A percentile compares a stretch with the other conserved stretches of the same genome.
phyloP scores from a whole-genome alignment of 2,113 vertebrate genomes.

The Solenodon paradoxus region DNA sequence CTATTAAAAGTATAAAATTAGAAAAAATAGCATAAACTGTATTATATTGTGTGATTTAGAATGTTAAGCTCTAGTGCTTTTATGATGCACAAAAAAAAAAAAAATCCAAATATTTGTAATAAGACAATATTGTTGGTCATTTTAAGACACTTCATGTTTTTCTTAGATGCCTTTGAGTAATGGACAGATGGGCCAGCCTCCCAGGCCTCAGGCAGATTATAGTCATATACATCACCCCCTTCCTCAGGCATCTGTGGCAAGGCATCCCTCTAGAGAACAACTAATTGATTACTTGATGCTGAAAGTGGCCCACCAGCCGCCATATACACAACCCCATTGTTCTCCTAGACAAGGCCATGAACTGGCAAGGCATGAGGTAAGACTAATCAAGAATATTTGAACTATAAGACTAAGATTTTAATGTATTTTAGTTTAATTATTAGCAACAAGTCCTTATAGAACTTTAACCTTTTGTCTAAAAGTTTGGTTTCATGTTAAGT shows the following conservation, averaged over 20 bases:
- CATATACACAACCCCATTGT: constrained; percentile 86
- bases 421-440: constrained; percentile 35
- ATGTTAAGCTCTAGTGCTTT: constrained; percentile 50
- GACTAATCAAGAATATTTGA: constrained; percentile 57
- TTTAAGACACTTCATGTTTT: constrained; percentile 79
- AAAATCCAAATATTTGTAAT: constrained; percentile 58
- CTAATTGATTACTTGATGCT: constrained; percentile 98
- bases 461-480: constrained; percentile 56
- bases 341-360: constrained; percentile 86
- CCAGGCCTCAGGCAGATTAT: constrained; percentile 88
- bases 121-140: constrained; percentile 69
- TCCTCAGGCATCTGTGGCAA: constrained; percentile 88
- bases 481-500: constrained; percentile 20
- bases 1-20: constrained; percentile 51
- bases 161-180: constrained; percentile 96
- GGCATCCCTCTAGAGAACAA: constrained; percentile 96
- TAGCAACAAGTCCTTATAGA: constrained; percentile 45
- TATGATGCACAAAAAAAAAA: constrained; percentile 43
- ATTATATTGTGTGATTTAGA: constrained; percentile 28
- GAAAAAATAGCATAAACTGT: constrained; percentile 30
- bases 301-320: constrained; percentile 92
- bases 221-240: constrained; percentile 85
- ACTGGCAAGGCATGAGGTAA: constrained; percentile 91
- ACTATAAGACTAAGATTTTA: constrained; percentile 37
- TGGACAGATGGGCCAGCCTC: constrained; percentile 91